Conservation (phyloP, 2,888 invertebrate species). For the Deilephila porcellus region DNA sequence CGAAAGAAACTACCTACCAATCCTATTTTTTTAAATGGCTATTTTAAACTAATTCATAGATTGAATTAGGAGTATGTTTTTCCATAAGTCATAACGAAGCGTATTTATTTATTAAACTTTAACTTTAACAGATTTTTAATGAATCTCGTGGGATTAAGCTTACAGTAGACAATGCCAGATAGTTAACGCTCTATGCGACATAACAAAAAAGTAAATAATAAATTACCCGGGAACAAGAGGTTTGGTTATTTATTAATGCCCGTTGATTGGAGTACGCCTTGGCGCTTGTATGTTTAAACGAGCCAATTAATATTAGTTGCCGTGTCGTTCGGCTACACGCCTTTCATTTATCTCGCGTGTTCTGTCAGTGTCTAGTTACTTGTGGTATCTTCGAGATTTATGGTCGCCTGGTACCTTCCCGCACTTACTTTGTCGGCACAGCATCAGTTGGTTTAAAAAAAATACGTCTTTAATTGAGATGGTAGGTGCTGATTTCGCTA, state of each 20-base stretch:
- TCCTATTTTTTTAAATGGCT: too few relatives aligned
- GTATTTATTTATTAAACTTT: too few relatives aligned
- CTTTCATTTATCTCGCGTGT: not conserved
- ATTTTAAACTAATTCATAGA: too few relatives aligned
- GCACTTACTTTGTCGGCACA: not conserved
- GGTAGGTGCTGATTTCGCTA: too few relatives aligned
- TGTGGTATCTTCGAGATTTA: not conserved
- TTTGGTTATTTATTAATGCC: constrained; percentile 11
- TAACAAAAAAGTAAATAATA: not conserved
- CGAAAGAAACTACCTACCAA: too few relatives aligned
- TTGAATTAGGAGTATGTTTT: too few relatives aligned
- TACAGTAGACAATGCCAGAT: not conserved
- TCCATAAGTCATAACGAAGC: too few relatives aligned
- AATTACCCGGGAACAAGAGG: not conserved
- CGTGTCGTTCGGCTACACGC: not conserved
- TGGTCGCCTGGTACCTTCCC: not conserved
- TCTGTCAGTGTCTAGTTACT: not conserved
- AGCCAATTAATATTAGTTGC: constrained; percentile 12
- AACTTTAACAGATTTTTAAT: too few relatives aligned
- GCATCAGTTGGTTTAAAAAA: too few relatives aligned
- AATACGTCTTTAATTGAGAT: too few relatives aligned
- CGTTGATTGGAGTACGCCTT: constrained; percentile 1
- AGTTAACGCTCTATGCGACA: not conserved
- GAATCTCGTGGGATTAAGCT: too few relatives aligned
- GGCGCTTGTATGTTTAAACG: constrained; percentile 2